Conservation (phyloP, 2,797 vertebrate species). For the Manis javanica region DNA sequence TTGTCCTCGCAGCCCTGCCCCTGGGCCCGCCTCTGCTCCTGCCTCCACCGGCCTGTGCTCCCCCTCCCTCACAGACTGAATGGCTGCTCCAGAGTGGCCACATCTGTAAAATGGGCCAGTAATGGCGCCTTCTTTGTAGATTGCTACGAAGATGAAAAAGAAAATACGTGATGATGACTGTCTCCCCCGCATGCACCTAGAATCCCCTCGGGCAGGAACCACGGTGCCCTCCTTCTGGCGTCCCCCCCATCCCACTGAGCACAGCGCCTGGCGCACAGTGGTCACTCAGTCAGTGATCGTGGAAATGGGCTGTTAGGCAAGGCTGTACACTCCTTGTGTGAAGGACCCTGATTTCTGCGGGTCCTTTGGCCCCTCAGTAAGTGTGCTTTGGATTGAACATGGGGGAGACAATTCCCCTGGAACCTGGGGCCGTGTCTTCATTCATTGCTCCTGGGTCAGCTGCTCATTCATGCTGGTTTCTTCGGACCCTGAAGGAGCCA, state of each 20-base stretch:
- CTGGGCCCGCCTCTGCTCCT: not conserved
- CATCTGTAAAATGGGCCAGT: not conserved
- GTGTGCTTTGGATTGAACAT: not conserved
- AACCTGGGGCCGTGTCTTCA: not conserved
- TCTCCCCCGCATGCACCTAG: not conserved
- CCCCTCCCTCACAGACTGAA: no score
- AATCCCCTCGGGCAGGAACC: not conserved
- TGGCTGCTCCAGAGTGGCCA: no score
- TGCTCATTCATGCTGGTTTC: not conserved
- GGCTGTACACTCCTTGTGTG: accelerated
- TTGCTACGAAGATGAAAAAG: not conserved
- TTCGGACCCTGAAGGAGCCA: not conserved
- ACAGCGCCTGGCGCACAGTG: not conserved
- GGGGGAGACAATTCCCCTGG: not conserved
- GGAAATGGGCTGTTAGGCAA: not conserved
- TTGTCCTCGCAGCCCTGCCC: accelerated
- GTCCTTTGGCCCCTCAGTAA: not conserved
- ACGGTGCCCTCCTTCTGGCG: no score
- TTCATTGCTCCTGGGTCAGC: not conserved
- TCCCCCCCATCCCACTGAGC: no score
- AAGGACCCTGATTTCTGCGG: accelerated
- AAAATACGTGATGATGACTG: not conserved
- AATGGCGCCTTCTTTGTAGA: no score
- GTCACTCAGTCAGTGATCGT: not conserved
- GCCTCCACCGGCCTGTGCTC: not conserved